Percentiles rank a stretch among this genome's conserved stretches.
phyloP scores from a whole-genome alignment of 2,888 invertebrate genomes.

The Melanotus villosus region DNA sequence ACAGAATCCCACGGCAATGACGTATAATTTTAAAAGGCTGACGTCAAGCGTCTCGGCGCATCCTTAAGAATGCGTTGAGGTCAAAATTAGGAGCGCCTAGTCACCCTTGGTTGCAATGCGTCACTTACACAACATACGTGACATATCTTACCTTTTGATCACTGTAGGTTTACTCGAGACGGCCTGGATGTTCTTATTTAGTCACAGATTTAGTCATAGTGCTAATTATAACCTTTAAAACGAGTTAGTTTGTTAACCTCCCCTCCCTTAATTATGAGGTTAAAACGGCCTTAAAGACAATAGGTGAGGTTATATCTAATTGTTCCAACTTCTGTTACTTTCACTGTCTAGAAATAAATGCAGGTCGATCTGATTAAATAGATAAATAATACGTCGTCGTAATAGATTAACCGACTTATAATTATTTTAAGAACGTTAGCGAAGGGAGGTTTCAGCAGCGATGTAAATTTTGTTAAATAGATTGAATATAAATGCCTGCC shows the following conservation, averaged over 20 bases:
- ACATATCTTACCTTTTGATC: constrained; percentile 41
- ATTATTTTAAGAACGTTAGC: too few species aligned
- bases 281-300: too few species aligned
- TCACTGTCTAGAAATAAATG: too few species aligned
- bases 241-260: too few species aligned
- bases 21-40: constrained; percentile 29
- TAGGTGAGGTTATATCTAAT: too few species aligned
- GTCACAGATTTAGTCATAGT: constrained; percentile 10
- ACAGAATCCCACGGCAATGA: constrained; percentile 15
- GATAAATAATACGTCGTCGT: too few species aligned
- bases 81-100: constrained; percentile 43
- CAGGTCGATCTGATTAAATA: too few species aligned
- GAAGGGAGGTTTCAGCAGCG: too few species aligned
- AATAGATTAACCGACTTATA: too few species aligned
- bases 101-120: constrained; percentile 39
- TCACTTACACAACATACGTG: constrained; percentile 34
- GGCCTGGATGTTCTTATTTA: constrained; percentile 26
- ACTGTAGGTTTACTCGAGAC: constrained; percentile 11
- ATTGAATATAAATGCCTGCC: background rate
- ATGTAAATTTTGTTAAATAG: too few species aligned
- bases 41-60: constrained; percentile 44
- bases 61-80: constrained; percentile 35
- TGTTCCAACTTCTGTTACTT: too few species aligned
- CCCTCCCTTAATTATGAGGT: too few species aligned
- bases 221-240: background rate